A percentile compares a stretch with the other conserved stretches of the same genome.
Conservation (phyloP, 2,113 vertebrate genomes). For the Craseonycteris thonglongyai region DNA sequence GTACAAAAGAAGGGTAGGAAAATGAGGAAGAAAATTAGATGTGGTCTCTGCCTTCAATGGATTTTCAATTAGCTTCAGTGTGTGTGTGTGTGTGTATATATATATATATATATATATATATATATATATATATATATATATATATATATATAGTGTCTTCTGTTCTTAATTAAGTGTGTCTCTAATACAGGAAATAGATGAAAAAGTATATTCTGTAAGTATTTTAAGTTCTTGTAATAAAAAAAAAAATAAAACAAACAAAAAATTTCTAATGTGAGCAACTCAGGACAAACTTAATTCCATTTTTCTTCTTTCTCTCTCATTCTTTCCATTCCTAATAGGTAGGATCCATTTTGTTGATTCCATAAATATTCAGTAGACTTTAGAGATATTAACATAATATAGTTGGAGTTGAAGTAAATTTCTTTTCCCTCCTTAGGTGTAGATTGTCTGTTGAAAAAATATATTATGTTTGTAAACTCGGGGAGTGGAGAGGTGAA, state of each 20-base stretch:
- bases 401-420: not conserved
- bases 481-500: not conserved
- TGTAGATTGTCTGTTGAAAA: conserved; percentile 2
- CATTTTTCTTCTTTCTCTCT: no score
- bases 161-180: conserved; percentile 32
- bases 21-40: not conserved
- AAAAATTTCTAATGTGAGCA: not conserved
- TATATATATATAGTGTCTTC: not conserved
- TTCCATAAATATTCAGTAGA: not conserved
- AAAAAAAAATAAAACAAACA: not conserved
- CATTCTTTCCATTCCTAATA: not conserved
- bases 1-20: conserved; percentile 13
- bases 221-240: conserved; percentile 28
- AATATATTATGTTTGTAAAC: not conserved
- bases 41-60: not conserved
- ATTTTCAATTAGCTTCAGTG: conserved; percentile 29
- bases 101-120: no score
- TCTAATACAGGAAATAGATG: conserved; percentile 21
- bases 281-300: conserved; percentile 3
- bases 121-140: no score
- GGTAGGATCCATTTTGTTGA: not conserved
- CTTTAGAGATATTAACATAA: not conserved
- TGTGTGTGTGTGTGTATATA: no score
- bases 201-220: not conserved
- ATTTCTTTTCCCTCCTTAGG: not conserved